Evolutionary conservation across 2,888 invertebrate genomes (phyloP), one percentile per base, ranked within the genome.

Genomic region (Lepidochitona cinerea): DNA sequence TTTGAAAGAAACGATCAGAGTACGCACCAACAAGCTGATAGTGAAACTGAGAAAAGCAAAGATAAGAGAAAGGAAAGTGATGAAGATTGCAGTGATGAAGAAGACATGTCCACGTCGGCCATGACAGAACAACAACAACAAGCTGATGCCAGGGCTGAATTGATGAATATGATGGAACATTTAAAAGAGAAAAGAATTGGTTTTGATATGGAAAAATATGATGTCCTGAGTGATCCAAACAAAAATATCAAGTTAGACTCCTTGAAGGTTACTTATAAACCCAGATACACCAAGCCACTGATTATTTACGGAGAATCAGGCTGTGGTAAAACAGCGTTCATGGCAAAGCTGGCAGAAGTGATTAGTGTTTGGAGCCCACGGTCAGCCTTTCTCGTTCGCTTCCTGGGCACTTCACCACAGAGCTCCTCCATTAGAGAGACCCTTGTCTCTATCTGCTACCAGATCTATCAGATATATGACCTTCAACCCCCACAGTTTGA

Each of bases 271-370:
- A 74, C 74, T 29, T 14, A 52, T 2, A 75, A 78, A 26, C 66
- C 72, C 6, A 65, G 73, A 29, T 78, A 75, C 72, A 77, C 75
- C 4, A 78, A 77, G 26, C 86, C 87, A 6, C 33, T 87, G 7
- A 72, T 86, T 29, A 23, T 87, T 0, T 75, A 82, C 75, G 88
- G 88, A 0, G 66, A 71, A 37, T 86, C 87, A 0, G 88, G 88
- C n/a, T 78, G 79, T 53, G 88, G 88, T 6, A 87, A 88, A 72
- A 85, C 87, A 2, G 80, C 87, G 0, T 14, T 87, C 14, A 83
- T 87, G 84, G 85, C 87, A 4, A 80, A 83, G 71, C 41, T 86
- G 2, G 80, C 78, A 6, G 41, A 82, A 26, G 36, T 76, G 37
- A 75, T 79, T 1, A 79, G 80, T 66, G 54, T 54, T 4, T 85